phyloP scores from a whole-genome alignment of 1,140 invertebrate species.

The Adelges cooleyi region DNA sequence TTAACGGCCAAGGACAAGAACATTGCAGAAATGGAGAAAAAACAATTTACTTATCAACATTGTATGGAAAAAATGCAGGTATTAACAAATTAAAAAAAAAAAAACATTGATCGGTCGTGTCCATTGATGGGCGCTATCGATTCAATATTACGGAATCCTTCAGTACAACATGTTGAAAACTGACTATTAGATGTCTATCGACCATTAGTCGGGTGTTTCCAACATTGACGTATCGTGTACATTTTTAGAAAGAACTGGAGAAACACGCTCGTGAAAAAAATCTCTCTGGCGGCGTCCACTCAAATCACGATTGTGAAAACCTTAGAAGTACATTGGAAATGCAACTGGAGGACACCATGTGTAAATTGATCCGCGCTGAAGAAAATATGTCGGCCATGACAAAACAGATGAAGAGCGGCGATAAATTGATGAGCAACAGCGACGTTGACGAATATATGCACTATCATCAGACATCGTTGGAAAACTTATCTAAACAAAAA shows the following conservation, averaged over 20 bases:
- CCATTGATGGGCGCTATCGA: too few species aligned
- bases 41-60: conserved; percentile 22
- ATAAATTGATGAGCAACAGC: not conserved
- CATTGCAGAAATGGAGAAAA: conserved; percentile 19
- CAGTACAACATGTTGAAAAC: too few species aligned
- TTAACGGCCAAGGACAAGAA: not conserved
- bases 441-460: conserved; percentile 11
- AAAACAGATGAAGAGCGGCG: not conserved
- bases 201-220: too few species aligned
- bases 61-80: conserved; percentile 22
- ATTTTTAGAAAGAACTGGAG: conserved; percentile 10
- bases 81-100: too few species aligned
- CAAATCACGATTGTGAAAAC: conserved; percentile 14
- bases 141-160: too few species aligned
- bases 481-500: conserved; percentile 8
- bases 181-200: too few species aligned
- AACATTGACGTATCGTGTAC: not conserved
- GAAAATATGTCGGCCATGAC: not conserved
- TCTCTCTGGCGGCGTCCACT: not conserved
- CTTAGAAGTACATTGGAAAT: conserved; percentile 12
- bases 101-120: too few species aligned
- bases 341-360: conserved; percentile 10
- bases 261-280: conserved; percentile 14
- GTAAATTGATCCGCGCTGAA: conserved; percentile 13
- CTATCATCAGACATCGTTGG: conserved; percentile 12